phyloP scores from a whole-genome alignment of 23 tunicate genomes.

The Styela clava region DNA sequence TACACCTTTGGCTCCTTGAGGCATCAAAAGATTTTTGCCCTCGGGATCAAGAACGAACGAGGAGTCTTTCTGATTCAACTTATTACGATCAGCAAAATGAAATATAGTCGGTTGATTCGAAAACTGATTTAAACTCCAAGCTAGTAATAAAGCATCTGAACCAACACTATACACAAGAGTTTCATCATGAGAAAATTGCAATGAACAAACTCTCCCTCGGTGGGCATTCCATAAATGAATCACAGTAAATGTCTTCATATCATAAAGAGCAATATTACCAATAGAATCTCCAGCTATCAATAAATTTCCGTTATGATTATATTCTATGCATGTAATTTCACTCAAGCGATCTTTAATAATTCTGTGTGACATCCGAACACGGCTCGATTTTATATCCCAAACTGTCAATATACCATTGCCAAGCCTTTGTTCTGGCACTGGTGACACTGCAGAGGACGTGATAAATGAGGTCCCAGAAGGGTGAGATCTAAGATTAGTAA shows the following conservation, averaged over 20 bases:
- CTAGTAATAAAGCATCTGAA: conserved; percentile 45
- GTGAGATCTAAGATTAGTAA: conserved; percentile 36
- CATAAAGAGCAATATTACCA: conserved; percentile 39
- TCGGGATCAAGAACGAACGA: conserved; percentile 54
- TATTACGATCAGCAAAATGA: background rate
- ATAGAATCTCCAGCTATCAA: conserved; percentile 43
- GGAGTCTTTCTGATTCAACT: conserved; percentile 15
- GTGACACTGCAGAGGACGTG: conserved; percentile 27
- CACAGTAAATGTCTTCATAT: conserved; percentile 30
- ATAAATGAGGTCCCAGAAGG: conserved; percentile 39
- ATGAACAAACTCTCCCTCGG: conserved; percentile 37
- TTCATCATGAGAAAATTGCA: conserved; percentile 33
- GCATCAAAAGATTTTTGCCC: conserved; percentile 46
- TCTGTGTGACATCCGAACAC: background rate
- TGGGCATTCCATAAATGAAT: conserved; percentile 30
- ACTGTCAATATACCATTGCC: conserved; percentile 21
- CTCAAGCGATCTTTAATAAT: background rate
- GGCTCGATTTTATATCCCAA: conserved; percentile 23
- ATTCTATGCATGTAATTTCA: conserved; percentile 42
- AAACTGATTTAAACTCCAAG: conserved; percentile 10
- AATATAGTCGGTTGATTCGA: background rate
- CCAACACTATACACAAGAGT: conserved; percentile 54
- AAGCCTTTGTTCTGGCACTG: background rate
- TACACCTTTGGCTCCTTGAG: conserved; percentile 38
- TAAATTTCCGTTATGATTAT: conserved; percentile 28